Conservation (phyloP, 2,888 invertebrate species). For the Neria commutata region DNA sequence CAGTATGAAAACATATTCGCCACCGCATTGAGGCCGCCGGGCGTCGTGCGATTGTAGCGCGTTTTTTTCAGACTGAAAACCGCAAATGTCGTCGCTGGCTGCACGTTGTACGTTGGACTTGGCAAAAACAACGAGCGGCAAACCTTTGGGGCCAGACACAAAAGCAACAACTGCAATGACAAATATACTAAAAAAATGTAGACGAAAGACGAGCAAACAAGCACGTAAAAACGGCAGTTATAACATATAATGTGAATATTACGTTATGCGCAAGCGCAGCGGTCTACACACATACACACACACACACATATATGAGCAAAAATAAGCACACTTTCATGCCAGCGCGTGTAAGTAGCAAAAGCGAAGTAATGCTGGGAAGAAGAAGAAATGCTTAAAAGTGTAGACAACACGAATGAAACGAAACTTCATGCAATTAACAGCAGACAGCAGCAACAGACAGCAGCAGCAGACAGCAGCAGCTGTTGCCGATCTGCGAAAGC, state of each 20-base stretch:
- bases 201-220: background rate
- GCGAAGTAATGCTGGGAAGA: background rate
- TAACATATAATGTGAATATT: conserved; percentile 4
- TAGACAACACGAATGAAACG: background rate
- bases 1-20: too few species aligned
- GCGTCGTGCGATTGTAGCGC: too few species aligned
- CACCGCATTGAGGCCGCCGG: too few species aligned
- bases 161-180: conserved; percentile 8
- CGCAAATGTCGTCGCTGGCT: conserved; percentile 16
- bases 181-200: background rate
- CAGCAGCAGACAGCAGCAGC: background rate
- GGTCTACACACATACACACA: too few species aligned
- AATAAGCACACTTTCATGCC: too few species aligned
- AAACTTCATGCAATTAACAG: too few species aligned
- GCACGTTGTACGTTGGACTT: conserved; percentile 52
- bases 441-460: background rate
- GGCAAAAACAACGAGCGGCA: conserved; percentile 54
- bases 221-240: background rate
- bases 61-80: too few species aligned
- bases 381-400: background rate
- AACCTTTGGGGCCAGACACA: conserved; percentile 19
- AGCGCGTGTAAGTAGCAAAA: too few species aligned
- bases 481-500: conserved; percentile 2
- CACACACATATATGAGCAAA: too few species aligned
- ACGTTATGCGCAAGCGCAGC: conserved; percentile 15